phyloP scores from a whole-genome alignment of 2,888 invertebrate genomes.

The Rhingia rostrata region DNA sequence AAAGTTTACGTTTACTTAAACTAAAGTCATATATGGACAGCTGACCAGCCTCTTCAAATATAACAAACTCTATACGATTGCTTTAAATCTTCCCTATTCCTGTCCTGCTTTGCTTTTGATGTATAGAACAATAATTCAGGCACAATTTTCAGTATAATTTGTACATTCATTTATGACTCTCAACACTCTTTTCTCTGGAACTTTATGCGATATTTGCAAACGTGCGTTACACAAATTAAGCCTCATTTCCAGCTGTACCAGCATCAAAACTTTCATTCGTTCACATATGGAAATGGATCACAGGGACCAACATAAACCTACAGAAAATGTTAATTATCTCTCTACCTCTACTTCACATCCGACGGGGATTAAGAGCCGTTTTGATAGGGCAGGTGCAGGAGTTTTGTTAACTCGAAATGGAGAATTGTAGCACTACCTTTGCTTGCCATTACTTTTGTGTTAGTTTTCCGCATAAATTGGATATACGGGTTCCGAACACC shows the following conservation, averaged over 20 bases:
- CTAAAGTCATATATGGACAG: too few relatives aligned
- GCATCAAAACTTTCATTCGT: neutral
- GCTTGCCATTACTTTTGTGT: constrained; percentile 20
- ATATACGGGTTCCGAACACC: constrained; percentile 31
- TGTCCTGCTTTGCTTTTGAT: neutral
- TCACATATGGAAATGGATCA: constrained; percentile 37
- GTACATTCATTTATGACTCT: constrained; percentile 50
- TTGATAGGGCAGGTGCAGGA: constrained; percentile 1
- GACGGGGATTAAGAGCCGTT: neutral
- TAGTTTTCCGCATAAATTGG: constrained; percentile 48
- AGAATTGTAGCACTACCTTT: constrained; percentile 29
- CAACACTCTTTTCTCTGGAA: constrained; percentile 22
- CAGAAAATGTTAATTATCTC: constrained; percentile 35
- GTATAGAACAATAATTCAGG: too few relatives aligned
- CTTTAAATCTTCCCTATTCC: neutral
- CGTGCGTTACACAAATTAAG: constrained; percentile 13
- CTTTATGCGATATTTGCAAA: neutral
- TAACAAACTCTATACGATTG: too few relatives aligned
- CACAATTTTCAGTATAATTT: constrained; percentile 28
- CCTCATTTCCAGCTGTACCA: neutral
- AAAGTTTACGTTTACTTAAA: too few relatives aligned
- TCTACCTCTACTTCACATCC: neutral
- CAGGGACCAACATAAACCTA: constrained; percentile 8
- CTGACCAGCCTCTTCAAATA: too few relatives aligned
- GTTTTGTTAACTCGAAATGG: neutral